These are phyloP conservation scores for Morelia viridis DNA, from an alignment of 2,797 vertebrate species.

Conservation along the genomic window DNA sequence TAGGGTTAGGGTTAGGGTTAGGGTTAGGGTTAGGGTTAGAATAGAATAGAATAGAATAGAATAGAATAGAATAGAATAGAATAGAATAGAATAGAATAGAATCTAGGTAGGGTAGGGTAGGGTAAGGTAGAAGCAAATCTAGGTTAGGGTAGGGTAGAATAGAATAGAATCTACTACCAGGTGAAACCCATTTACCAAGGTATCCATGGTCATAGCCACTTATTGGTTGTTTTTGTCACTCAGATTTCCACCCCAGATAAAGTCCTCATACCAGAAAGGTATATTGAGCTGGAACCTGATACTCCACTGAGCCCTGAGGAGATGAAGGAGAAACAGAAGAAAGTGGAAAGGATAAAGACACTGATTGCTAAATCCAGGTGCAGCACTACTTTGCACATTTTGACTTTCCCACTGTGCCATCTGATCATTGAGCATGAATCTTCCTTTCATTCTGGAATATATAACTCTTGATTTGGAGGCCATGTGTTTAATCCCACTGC, in stretches of 20 bases:
- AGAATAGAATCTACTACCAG: background rate
- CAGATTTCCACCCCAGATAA: slow-evolving; percentile 87
- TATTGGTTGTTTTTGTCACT: background rate
- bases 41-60: too few relatives aligned
- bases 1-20: too few relatives aligned
- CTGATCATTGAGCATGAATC: background rate
- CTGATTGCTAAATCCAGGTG: slow-evolving; percentile 98
- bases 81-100: background rate
- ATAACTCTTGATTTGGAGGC: background rate
- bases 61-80: background rate
- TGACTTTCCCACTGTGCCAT: background rate
- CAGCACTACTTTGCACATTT: background rate
- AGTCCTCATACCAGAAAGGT: slow-evolving; percentile 88
- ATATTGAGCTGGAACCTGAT: slow-evolving; percentile 83
- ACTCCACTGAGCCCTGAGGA: slow-evolving; percentile 89
- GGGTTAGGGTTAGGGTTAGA: too few relatives aligned
- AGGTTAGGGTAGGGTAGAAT: background rate
- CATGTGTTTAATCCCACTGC: background rate
- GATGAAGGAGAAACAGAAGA: slow-evolving; percentile 92
- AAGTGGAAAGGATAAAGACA: slow-evolving; percentile 93
- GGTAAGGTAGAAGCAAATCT: too few relatives aligned
- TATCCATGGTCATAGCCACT: background rate
- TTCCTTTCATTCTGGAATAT: background rate
- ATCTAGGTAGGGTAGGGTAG: background rate
- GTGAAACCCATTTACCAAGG: background rate